Evolutionary conservation across 2,888 invertebrate species (phyloP).

Genomic region (Micoletzkya japonica): DNA sequence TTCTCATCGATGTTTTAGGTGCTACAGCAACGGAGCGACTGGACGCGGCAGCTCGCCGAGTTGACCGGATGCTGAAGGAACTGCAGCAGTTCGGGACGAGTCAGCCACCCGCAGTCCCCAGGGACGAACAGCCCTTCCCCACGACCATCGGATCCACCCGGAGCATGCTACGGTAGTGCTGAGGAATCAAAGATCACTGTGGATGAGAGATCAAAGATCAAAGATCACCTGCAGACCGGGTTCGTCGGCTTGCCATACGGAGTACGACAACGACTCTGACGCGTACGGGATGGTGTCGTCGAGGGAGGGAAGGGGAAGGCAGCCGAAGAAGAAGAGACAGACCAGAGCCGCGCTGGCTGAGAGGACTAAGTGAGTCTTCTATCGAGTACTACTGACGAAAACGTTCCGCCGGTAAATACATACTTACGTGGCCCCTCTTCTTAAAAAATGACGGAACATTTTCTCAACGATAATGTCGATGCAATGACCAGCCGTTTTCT

Average conservation of each 20-base stretch:
- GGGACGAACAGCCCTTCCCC: slow-evolving; percentile 42
- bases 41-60: slow-evolving; percentile 55
- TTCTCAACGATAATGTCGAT: no score
- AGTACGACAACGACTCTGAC: slow-evolving; percentile 59
- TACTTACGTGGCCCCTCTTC: no score
- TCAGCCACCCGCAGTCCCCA: background rate
- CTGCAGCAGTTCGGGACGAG: slow-evolving; percentile 34
- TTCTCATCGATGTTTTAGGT: slow-evolving; percentile 18
- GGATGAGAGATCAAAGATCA: background rate
- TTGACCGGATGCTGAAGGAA: slow-evolving; percentile 59
- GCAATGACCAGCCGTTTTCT: no score
- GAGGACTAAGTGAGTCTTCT: slow-evolving; percentile 5
- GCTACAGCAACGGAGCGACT: slow-evolving; percentile 46
- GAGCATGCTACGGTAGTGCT: slow-evolving; percentile 14
- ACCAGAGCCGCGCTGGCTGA: slow-evolving; percentile 21
- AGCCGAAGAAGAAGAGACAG: slow-evolving; percentile 4
- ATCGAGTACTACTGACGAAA: no score
- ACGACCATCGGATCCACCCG: slow-evolving; percentile 31
- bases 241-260: slow-evolving; percentile 60
- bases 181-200: background rate
- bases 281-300: slow-evolving; percentile 42
- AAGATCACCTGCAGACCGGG: slow-evolving; percentile 9
- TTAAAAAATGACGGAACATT: no score
- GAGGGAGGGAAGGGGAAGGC: background rate
- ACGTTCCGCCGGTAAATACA: no score